phyloP scores from a whole-genome alignment of 2,888 invertebrate genomes.

The Pandemis cinnamomeana region DNA sequence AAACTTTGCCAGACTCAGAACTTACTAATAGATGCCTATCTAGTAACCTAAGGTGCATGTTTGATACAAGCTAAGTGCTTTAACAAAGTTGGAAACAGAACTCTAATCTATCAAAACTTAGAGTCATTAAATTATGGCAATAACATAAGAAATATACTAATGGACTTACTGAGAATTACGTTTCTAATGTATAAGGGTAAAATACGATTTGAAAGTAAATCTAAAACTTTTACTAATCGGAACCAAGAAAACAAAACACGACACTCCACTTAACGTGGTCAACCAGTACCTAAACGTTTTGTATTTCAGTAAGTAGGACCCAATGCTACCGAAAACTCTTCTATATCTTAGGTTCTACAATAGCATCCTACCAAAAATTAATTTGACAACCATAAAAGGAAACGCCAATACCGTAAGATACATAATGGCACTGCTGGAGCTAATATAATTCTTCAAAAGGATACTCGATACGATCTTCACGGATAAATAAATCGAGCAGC shows the following conservation, averaged over 20 bases:
- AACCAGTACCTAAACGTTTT: too few species aligned
- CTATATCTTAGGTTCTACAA: too few species aligned
- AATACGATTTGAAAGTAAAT: too few species aligned
- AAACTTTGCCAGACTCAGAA: neutral
- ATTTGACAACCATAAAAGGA: neutral
- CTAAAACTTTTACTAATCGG: too few species aligned
- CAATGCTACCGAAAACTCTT: too few species aligned
- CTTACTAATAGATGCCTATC: slow-evolving; percentile 9
- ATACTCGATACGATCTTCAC: slow-evolving; percentile 20
- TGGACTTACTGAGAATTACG: too few species aligned
- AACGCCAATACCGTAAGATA: neutral
- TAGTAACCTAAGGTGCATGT: slow-evolving; percentile 1
- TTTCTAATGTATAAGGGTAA: too few species aligned
- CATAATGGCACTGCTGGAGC: neutral
- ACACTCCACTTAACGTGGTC: too few species aligned
- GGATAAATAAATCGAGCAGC: slow-evolving; percentile 10
- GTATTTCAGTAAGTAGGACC: too few species aligned
- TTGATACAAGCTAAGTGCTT: neutral
- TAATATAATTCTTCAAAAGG: slow-evolving; percentile 9
- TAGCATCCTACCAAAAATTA: neutral
- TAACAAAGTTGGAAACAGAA: neutral
- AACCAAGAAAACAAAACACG: too few species aligned
- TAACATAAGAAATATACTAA: too few species aligned
- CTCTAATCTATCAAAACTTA: neutral
- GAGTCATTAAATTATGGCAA: neutral